These are phyloP conservation scores for Villa cingulata DNA, from an alignment of 2,888 invertebrate genomes.

Conservation along the genomic window DNA sequence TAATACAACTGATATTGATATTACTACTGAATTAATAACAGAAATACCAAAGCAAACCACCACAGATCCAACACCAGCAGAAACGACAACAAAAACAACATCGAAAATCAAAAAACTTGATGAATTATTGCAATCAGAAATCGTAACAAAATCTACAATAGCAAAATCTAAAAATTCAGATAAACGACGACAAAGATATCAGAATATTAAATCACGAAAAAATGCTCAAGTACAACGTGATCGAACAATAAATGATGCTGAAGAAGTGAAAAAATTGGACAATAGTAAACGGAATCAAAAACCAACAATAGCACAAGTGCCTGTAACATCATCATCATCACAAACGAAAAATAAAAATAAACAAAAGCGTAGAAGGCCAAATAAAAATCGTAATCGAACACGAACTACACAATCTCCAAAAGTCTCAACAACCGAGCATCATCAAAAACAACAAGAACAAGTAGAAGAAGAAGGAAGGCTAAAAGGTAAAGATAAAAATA, in stretches of 20 bases:
- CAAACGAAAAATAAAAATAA: background rate
- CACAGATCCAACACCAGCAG: too few species aligned
- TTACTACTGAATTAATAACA: background rate
- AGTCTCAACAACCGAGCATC: background rate
- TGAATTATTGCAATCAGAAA: background rate
- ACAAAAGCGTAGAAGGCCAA: background rate
- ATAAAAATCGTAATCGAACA: background rate
- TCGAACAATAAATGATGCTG: background rate
- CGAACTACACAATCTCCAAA: background rate
- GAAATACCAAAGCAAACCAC: slow-evolving; percentile 8
- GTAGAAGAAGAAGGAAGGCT: background rate
- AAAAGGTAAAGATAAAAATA: background rate
- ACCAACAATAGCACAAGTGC: background rate
- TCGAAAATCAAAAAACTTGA: background rate
- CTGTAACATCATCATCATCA: background rate
- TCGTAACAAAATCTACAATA: background rate
- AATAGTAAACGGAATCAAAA: background rate
- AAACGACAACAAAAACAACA: slow-evolving; percentile 2
- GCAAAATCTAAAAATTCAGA: background rate
- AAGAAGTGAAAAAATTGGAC: background rate
- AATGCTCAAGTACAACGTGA: background rate
- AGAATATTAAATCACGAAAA: background rate
- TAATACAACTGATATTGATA: background rate
- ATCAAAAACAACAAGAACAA: background rate
- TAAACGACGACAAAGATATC: slow-evolving; percentile 1